A percentile compares a stretch with the other conserved stretches of the same genome.
phyloP scores from a whole-genome alignment of 2,797 vertebrate species.

The Distichodus sexfasciatus region DNA sequence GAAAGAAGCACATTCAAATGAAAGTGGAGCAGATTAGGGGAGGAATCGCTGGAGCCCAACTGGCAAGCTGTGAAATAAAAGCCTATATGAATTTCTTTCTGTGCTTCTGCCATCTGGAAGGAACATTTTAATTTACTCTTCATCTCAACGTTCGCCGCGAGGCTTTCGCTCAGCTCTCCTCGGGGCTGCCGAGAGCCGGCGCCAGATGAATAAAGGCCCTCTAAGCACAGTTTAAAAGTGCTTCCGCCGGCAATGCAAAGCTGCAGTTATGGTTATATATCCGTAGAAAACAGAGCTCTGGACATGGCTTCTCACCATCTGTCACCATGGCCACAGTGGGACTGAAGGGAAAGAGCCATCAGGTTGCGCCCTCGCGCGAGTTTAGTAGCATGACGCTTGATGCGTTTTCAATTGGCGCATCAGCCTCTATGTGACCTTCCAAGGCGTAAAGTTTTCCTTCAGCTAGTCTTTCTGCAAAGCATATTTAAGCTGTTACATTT shows the following conservation, averaged over 20 bases:
- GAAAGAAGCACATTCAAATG: constrained; percentile 6
- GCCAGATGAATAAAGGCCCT: constrained; percentile 22
- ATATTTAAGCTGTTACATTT: neutral
- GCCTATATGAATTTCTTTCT: neutral
- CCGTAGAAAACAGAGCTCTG: constrained; percentile 47
- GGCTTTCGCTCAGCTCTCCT: constrained; percentile 2
- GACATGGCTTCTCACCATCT: constrained; percentile 52
- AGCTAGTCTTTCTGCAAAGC: neutral
- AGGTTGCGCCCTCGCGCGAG: neutral
- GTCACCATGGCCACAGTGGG: constrained; percentile 40
- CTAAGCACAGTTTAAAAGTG: constrained; percentile 43
- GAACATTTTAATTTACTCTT: constrained; percentile 20
- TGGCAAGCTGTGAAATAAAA: neutral
- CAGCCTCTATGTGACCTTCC: neutral
- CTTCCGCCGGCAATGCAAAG: constrained; percentile 39
- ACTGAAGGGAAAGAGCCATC: constrained; percentile 11
- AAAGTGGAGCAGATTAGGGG: constrained; percentile 6
- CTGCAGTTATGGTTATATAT: constrained; percentile 52
- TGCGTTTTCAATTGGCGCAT: neutral
- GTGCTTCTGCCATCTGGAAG: constrained; percentile 13
- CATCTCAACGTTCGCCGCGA: constrained; percentile 4
- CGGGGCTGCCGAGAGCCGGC: constrained; percentile 2
- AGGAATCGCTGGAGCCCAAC: neutral
- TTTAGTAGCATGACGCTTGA: neutral
- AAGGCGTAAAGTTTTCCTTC: neutral